Evolutionary conservation across 2,113 vertebrate species (phyloP), one percentile per base, ranked within the genome.

Genomic region (Syngnathus typhle): DNA sequence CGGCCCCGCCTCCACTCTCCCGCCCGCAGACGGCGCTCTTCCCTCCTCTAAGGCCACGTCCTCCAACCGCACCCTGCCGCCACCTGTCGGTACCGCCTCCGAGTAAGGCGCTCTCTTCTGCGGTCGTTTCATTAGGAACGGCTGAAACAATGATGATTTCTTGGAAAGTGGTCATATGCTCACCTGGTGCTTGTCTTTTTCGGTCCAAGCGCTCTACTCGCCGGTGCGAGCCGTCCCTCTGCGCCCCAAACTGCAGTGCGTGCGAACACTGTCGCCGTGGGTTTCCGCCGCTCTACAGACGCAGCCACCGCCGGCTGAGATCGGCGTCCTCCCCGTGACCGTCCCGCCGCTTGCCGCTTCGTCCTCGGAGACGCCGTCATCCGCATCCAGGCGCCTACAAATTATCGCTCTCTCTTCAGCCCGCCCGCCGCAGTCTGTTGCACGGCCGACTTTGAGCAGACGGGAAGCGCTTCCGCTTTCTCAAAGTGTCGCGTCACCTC

Each of bases 391-490:
- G 71, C 91, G 90, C 81, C 90, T 91, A 36, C 82, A 90, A 43
- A 92, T 89, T 75, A 90, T 92, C 16, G 91, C 91, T 1, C 84
- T 90, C 32, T 90, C 90, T 2, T 90, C 91, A 0, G 84, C 83
- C 3, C 79, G 86, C 43, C 88, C 90, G 36, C 39, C 78, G 10
- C 65, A 75, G n/a, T 61, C 81, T 1, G 76, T 69, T 47, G 38
- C 60, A 80, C 9, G 1, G 74, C 56, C 84, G 73, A 83, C 74
- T 44, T 49, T 65, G 61, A 82, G 73, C 55, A 13, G 60, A 0
- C 70, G 81, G 18, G 64, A 85, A 1, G 21, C 15, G 55, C 58
- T 69, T 75, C 37, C 74, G 75, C 59, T 56, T 78, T 83, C 85
- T 68, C 75, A 73, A 7, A 85, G 83, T 44, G 67, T 81, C 6